A percentile compares a stretch with the other conserved stretches of the same genome.
These are phyloP conservation scores for Tipula vernalis DNA, from an alignment of 2,888 invertebrate genomes.

Conservation along the genomic window DNA sequence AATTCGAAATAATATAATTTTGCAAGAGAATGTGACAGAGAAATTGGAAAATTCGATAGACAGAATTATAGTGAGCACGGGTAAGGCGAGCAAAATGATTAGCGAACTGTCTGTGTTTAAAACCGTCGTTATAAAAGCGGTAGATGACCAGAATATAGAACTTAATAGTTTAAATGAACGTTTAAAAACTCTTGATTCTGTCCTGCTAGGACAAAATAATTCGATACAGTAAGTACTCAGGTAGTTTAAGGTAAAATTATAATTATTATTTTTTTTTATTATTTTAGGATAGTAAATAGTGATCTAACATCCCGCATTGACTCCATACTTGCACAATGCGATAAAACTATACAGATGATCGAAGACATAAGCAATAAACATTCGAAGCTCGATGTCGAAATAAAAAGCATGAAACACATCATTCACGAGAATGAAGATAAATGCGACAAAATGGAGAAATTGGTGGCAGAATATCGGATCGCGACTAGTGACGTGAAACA, in stretches of 20 bases:
- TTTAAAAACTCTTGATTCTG: neutral
- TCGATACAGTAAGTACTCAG: neutral
- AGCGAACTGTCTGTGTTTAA: neutral
- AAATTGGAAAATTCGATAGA: slow-evolving; percentile 10
- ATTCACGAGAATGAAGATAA: slow-evolving; percentile 40
- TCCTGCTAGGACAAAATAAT: neutral
- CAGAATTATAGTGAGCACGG: neutral
- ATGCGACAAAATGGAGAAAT: slow-evolving; percentile 37
- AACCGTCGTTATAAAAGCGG: neutral
- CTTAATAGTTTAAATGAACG: neutral
- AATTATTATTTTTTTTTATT: neutral
- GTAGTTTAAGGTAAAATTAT: neutral
- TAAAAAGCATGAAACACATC: slow-evolving; percentile 38
- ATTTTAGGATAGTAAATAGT: neutral
- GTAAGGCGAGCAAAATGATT: neutral
- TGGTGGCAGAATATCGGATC: slow-evolving; percentile 31
- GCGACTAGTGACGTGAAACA: slow-evolving; percentile 36
- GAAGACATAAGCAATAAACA: slow-evolving; percentile 33
- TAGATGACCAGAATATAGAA: neutral
- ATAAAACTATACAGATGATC: neutral
- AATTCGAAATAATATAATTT: slow-evolving; percentile 8
- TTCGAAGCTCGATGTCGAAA: slow-evolving; percentile 37
- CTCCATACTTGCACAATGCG: neutral
- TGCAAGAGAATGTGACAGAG: slow-evolving; percentile 15
- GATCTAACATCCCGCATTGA: neutral